phyloP scores from a whole-genome alignment of 2,797 vertebrate genomes.

The Centropyge bicolor region DNA sequence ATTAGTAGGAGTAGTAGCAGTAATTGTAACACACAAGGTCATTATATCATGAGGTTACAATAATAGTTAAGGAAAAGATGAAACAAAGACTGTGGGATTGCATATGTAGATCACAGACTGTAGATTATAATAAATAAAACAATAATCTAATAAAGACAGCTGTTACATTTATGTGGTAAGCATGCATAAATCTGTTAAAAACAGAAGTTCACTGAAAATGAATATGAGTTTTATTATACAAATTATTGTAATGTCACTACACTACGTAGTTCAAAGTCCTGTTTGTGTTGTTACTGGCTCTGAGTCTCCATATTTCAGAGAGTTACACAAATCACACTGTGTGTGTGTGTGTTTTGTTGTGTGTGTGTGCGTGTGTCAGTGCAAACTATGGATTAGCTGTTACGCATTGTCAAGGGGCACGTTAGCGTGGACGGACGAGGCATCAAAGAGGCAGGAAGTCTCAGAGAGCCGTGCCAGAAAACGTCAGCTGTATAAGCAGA shows the following conservation, averaged over 20 bases:
- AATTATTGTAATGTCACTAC: constrained; percentile 24
- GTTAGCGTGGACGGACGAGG: constrained; percentile 75
- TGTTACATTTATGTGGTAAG: constrained; percentile 14
- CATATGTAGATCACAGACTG: not conserved
- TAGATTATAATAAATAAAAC: constrained; percentile 13
- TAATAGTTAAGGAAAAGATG: constrained; percentile 37
- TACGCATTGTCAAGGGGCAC: constrained; percentile 80
- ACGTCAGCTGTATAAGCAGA: constrained; percentile 85
- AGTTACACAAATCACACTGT: constrained; percentile 56
- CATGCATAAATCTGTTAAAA: constrained; percentile 13
- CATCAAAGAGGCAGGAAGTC: constrained; percentile 84
- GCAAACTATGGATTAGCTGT: constrained; percentile 82
- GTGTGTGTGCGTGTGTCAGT: constrained; percentile 39
- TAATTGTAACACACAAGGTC: constrained; percentile 18
- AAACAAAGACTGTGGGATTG: not conserved
- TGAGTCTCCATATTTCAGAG: constrained; percentile 31
- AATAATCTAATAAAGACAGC: constrained; percentile 21
- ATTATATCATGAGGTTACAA: constrained; percentile 32
- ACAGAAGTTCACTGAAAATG: constrained; percentile 2
- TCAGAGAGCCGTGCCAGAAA: constrained; percentile 76
- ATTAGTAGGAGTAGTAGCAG: constrained; percentile 1
- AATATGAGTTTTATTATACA: constrained; percentile 15
- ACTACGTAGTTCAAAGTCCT: constrained; percentile 36
- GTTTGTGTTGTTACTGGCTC: constrained; percentile 67
- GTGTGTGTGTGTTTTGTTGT: not conserved